Conservation (phyloP, 2,113 vertebrate species). For the Rhadina sibilatrix region DNA sequence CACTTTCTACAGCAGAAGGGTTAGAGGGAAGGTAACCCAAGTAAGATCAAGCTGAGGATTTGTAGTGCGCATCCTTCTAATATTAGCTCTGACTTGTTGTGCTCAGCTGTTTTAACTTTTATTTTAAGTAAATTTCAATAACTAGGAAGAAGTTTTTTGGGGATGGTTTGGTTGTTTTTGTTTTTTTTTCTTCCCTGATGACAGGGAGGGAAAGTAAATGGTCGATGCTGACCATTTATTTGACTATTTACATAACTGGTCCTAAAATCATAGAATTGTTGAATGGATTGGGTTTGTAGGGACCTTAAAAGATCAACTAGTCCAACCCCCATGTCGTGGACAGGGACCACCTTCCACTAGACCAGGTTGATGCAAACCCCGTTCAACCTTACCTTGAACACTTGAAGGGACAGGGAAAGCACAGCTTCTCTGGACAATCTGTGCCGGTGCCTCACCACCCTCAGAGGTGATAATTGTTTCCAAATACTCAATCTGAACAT, state of each 20-base stretch:
- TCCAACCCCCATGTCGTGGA: neutral
- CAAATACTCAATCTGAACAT: neutral
- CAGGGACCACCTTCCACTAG: neutral
- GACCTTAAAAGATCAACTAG: neutral
- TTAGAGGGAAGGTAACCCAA: neutral
- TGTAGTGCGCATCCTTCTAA: neutral
- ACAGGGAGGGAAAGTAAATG: neutral
- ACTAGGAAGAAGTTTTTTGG: neutral
- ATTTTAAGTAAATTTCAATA: neutral
- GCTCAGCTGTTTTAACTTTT: neutral
- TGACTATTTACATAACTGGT: neutral
- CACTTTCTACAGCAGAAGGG: neutral
- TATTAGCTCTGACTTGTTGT: neutral
- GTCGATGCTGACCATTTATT: neutral
- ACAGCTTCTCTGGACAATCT: neutral
- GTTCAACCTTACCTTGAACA: neutral
- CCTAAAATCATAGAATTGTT: neutral
- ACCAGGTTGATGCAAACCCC: neutral
- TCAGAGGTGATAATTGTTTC: neutral
- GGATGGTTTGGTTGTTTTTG: neutral
- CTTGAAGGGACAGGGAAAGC: neutral
- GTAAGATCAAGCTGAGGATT: neutral
- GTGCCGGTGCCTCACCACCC: neutral
- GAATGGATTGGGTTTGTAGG: neutral
- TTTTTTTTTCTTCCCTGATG: neutral